phyloP scores from a whole-genome alignment of 2,797 vertebrate species.

The Channallabes apus region DNA sequence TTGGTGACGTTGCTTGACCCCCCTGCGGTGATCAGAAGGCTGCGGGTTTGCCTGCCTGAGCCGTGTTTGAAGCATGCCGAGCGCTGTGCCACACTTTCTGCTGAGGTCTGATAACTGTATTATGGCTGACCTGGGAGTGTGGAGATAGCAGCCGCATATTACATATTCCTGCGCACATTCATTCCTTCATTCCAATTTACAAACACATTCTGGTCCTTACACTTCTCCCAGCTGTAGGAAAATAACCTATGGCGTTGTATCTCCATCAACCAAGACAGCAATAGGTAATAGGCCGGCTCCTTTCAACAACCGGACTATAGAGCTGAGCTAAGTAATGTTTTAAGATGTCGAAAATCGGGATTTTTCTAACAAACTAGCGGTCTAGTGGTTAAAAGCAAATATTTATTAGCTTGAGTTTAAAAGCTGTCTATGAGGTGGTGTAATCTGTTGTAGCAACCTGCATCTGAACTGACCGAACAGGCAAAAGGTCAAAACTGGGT shows the following conservation, averaged over 20 bases:
- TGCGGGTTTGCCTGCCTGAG: constrained; percentile 25
- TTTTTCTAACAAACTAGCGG: background rate
- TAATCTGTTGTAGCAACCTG: background rate
- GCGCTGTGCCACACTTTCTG: constrained; percentile 43
- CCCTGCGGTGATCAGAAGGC: constrained; percentile 39
- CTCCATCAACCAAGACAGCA: background rate
- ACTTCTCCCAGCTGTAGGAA: background rate
- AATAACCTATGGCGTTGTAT: background rate
- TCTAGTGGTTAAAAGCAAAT: background rate
- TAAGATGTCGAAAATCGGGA: background rate
- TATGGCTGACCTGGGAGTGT: constrained; percentile 44
- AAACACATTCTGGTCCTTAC: background rate
- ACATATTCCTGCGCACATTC: background rate
- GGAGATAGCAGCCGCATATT: constrained; percentile 44
- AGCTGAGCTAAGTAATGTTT: no score
- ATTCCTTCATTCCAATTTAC: constrained; percentile 16
- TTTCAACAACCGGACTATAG: background rate
- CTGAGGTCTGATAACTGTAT: constrained; percentile 53
- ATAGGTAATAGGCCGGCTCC: background rate
- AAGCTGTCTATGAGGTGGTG: background rate
- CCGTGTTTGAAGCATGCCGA: constrained; percentile 25
- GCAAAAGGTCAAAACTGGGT: background rate
- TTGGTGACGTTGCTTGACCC: constrained; percentile 17
- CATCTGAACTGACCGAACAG: no score
- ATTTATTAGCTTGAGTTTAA: background rate